Evolutionary conservation across 2,113 vertebrate species (phyloP), one percentile per base, ranked within the genome.

Genomic region (Coracopsis vasa): DNA sequence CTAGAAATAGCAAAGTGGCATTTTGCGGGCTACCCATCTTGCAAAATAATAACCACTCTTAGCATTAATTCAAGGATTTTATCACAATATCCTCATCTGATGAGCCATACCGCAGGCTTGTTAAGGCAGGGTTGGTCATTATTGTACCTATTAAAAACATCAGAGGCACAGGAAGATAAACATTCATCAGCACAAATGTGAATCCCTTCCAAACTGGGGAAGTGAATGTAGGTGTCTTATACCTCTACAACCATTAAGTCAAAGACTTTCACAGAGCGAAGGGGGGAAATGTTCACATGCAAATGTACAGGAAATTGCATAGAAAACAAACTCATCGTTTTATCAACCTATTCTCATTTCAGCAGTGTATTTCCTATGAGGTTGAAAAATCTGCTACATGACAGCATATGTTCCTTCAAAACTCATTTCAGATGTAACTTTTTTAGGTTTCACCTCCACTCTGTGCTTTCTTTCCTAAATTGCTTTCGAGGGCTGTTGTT

Each of bases 371-470:
- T 96, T 96, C 88, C 74, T 94, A 96, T 72, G 73, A 96, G 94
- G 92, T 72, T 96, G 91, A 89, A 95, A 97, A 96, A 96, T 95
- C 96, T 96, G 96, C 88, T 89, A 56, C 91, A 85, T 84, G 92
- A 92, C 89, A 96, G 80, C 95, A 95, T 97, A 96, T 96, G 95
- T 87, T 96, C 91, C 86, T 96, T 96, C 92, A 94, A 97, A 96
- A 96, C 62, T 91, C 56, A 79, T 92, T 96, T 97, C 95, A 94
- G 70, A 96, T 81, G 80, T 95, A 94, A 95, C 86, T 91, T 90
- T 91, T 95, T 93, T 95, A 96, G 92, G 88, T 90, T 91, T 96
- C 89, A 95, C 91, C 88, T 96, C 94, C 67, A 91, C 90, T 95
- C 91, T 24, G 1, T 95, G 60, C 35, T 94, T 96, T 84, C 73